Evolutionary conservation across 2,113 vertebrate species (phyloP).

Genomic region (Arenaria interpres): DNA sequence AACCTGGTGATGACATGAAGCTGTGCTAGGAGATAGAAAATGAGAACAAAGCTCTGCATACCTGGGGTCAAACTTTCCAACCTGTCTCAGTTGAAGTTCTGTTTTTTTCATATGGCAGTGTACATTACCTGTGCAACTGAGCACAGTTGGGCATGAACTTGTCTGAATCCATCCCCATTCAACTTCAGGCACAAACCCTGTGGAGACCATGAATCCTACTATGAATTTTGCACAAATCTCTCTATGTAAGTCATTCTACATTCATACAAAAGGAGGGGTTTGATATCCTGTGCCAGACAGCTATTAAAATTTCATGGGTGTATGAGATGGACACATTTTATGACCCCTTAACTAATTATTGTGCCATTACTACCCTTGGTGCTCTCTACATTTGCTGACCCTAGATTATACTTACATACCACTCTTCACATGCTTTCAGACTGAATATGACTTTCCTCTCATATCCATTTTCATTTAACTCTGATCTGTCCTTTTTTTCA

Average conservation of each 20-base stretch:
- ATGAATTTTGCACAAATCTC: background rate
- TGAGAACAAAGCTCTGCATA: background rate
- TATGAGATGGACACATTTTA: background rate
- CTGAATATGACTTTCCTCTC: background rate
- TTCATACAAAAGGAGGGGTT: background rate
- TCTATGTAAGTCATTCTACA: background rate
- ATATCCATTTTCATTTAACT: conserved; percentile 23
- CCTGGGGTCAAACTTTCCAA: background rate
- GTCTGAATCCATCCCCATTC: background rate
- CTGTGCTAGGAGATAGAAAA: background rate
- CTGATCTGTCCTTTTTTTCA: conserved; percentile 12
- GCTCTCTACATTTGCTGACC: background rate
- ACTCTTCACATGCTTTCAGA: background rate
- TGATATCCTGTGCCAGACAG: background rate
- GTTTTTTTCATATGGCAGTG: background rate
- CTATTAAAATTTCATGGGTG: conserved; percentile 4
- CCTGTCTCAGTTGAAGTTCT: background rate
- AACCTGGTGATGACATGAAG: background rate
- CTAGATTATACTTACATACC: background rate
- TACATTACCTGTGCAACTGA: background rate
- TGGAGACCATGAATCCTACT: background rate
- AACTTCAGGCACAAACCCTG: background rate
- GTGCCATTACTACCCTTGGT: background rate
- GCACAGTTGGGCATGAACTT: background rate
- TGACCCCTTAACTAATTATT: conserved; percentile 1